phyloP scores from a whole-genome alignment of 2,797 vertebrate species.

The Lepus townsendii region DNA sequence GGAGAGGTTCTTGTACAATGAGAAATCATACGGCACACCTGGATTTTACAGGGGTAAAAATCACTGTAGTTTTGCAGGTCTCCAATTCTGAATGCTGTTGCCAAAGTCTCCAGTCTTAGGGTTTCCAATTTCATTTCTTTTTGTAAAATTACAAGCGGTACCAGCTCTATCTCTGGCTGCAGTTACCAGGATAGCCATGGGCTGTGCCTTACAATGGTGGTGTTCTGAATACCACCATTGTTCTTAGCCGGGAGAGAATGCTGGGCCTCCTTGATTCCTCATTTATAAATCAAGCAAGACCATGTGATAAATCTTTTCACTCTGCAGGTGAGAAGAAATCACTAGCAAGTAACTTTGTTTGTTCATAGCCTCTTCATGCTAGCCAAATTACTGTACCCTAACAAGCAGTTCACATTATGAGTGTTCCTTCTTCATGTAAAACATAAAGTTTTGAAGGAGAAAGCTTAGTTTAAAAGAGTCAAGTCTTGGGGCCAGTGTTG shows the following conservation, averaged over 20 bases:
- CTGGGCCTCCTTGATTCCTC: neutral
- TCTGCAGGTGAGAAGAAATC: neutral
- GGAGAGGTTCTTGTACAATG: neutral
- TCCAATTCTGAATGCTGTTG: neutral
- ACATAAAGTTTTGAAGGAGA: neutral
- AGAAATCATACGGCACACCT: neutral
- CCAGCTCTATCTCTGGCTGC: neutral
- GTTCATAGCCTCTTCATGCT: neutral
- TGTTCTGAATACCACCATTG: neutral
- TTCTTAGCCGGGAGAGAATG: neutral
- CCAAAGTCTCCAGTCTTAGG: neutral
- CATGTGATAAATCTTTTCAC: neutral
- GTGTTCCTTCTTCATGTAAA: neutral
- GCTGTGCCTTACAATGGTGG: neutral
- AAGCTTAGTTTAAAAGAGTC: neutral
- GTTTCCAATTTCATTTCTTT: neutral
- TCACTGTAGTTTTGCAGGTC: neutral
- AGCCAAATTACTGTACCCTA: neutral
- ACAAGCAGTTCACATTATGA: neutral
- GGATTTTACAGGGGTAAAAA: neutral
- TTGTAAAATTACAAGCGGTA: neutral
- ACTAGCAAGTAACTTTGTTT: neutral
- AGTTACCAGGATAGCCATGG: neutral
- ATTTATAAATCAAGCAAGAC: constrained; percentile 38
- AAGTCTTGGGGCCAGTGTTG: too few relatives aligned